Evolutionary conservation across 37 sponge, comb jelly and placozoan species (phyloP), one percentile per base, ranked within the genome.

Genomic region (Lycopodina hypogea): DNA sequence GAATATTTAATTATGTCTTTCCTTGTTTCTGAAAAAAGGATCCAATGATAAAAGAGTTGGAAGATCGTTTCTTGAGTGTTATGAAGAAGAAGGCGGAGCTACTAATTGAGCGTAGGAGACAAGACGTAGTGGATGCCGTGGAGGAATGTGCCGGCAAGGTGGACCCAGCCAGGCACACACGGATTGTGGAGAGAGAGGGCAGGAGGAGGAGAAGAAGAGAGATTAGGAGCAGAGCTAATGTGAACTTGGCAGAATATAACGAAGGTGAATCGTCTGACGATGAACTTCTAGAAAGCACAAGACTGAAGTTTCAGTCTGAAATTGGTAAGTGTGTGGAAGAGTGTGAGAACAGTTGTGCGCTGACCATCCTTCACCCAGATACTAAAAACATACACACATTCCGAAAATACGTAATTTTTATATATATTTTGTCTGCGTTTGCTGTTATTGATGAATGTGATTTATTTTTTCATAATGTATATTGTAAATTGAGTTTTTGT

Each of bases 231-330:
- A 63, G 57, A 41, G 52, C 29, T 42, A 74, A 40, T 21, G 75
- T 2, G 34, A 74, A 40, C 22, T 69, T 2, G 34, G 68, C 23
- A 12, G 18, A 48, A 21, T 77, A 91, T 55, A 26, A 81, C 30
- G 91, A 94, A 28, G 95, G 95, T 8, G 35, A 86, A 41, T 94
- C 95, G 23, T 82, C 95, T 9, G 95, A 94, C 79, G 95, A 94
- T 62, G 95, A 94, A 45, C 75, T 83, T 40, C 62, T 84, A 39
- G 89, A 94, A 65, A 86, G 68, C 21, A 88, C 84, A 56, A 66
- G 52, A 56, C 56, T 78, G n/a, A 83, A 79, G 40, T 74, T 88
- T 50, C 28, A 29, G 38, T 53, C 34, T 11, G 88, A 88, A 28
- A 78, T 81, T 14, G 82, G 95, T 94, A 56, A 45, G 91, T 76